A percentile compares a stretch with the other conserved stretches of the same genome.
phyloP scores from a whole-genome alignment of 2,113 vertebrate species.

The Rhinolophus sinicus region DNA sequence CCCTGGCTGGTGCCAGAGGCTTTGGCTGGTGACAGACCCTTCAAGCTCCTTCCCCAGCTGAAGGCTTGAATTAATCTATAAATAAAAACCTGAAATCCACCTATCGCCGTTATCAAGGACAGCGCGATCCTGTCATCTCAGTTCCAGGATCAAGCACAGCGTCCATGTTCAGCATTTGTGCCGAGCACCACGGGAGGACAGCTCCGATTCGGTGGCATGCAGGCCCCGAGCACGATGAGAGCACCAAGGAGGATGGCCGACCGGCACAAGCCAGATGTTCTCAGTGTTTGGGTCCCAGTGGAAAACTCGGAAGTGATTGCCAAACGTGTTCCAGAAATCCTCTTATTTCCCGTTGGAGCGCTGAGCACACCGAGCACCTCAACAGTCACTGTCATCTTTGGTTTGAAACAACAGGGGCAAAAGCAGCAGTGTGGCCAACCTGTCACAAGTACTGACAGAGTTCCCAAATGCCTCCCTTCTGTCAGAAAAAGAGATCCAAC shows the following conservation, averaged over 20 bases:
- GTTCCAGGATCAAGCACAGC: background rate
- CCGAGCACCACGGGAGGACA: background rate
- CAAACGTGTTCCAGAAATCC: background rate
- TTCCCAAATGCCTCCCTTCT: background rate
- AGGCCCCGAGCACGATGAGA: accelerated
- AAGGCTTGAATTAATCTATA: background rate
- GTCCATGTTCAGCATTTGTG: accelerated
- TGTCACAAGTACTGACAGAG: background rate
- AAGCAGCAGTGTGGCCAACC: background rate
- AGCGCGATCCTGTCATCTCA: background rate
- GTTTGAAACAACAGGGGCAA: background rate
- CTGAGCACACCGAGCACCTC: background rate
- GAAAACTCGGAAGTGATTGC: background rate
- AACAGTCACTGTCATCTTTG: background rate
- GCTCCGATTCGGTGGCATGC: accelerated
- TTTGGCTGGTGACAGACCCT: background rate
- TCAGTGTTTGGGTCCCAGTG: background rate
- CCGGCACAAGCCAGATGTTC: background rate
- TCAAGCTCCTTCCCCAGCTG: background rate
- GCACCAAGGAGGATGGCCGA: background rate
- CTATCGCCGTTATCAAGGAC: background rate
- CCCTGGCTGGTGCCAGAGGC: background rate
- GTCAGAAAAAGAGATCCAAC: background rate
- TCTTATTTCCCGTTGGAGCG: background rate
- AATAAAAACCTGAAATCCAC: background rate